These are phyloP conservation scores for Apodemia mormo DNA, from an alignment of 2,888 invertebrate species.

Conservation along the genomic window DNA sequence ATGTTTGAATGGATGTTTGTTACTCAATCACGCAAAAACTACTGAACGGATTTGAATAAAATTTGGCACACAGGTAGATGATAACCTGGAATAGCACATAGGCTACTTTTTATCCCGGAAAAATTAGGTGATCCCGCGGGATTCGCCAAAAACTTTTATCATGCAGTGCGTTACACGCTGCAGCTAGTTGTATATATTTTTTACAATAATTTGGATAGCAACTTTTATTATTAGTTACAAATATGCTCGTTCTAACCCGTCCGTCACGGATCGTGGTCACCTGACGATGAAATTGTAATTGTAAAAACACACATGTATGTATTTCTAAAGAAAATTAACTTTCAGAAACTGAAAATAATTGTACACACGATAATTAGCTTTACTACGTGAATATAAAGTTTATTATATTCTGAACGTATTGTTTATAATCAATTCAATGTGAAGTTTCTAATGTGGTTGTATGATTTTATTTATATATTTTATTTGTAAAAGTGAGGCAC, in stretches of 20 bases:
- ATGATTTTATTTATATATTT: neutral
- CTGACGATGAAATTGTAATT: conserved; percentile 13
- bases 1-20: too few species aligned
- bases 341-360: conserved; percentile 10
- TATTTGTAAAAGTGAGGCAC: conserved; percentile 10
- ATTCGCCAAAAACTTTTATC: too few species aligned
- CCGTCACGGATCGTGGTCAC: neutral
- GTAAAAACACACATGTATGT: conserved; percentile 4
- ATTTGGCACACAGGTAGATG: too few species aligned
- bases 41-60: too few species aligned
- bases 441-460: neutral
- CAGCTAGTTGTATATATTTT: too few species aligned
- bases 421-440: neutral
- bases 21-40: too few species aligned
- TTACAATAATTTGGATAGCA: neutral
- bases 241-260: neutral
- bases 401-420: neutral
- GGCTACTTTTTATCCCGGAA: too few species aligned
- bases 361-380: neutral
- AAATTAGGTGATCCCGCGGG: too few species aligned
- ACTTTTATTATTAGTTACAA: neutral
- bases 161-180: too few species aligned
- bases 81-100: too few species aligned
- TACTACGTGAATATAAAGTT: neutral
- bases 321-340: conserved; percentile 11